Percentiles rank a stretch among this genome's conserved stretches.
These are phyloP conservation scores for Pheosia gnoma DNA, from an alignment of 2,888 invertebrate genomes.

Conservation along the genomic window DNA sequence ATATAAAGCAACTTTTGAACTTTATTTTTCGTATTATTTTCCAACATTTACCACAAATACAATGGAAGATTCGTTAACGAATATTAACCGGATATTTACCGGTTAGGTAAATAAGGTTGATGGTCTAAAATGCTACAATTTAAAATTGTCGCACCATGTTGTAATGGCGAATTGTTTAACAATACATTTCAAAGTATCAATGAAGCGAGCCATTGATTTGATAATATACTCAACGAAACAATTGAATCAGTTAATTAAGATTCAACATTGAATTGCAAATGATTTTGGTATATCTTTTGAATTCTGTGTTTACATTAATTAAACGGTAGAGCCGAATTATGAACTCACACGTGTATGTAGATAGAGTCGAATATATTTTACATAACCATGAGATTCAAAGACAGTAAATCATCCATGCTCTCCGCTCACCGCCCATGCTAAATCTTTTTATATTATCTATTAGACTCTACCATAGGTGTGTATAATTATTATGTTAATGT, in stretches of 20 bases:
- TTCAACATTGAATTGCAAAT: slow-evolving; percentile 45
- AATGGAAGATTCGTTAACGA: too few relatives aligned
- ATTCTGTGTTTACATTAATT: slow-evolving; percentile 12
- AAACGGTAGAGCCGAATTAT: slow-evolving; percentile 15
- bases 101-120: neutral
- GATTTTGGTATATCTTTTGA: slow-evolving; percentile 17
- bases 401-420: too few relatives aligned
- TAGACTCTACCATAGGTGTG: too few relatives aligned
- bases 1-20: too few relatives aligned
- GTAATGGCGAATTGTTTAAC: slow-evolving; percentile 15
- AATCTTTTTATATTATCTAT: too few relatives aligned
- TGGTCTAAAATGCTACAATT: slow-evolving; percentile 6
- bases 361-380: too few relatives aligned
- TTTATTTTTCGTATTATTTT: too few relatives aligned
- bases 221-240: slow-evolving; percentile 33
- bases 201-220: slow-evolving; percentile 25
- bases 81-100: too few relatives aligned
- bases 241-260: slow-evolving; percentile 44
- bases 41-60: too few relatives aligned
- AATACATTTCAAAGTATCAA: slow-evolving; percentile 35
- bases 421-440: too few relatives aligned
- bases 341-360: slow-evolving; percentile 5
- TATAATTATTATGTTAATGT: too few relatives aligned
- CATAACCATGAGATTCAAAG: too few relatives aligned
- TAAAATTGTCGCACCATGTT: neutral